Base-by-base conservation (phyloP, 2,113 vertebrate genomes). In the Progne subis region DNA sequence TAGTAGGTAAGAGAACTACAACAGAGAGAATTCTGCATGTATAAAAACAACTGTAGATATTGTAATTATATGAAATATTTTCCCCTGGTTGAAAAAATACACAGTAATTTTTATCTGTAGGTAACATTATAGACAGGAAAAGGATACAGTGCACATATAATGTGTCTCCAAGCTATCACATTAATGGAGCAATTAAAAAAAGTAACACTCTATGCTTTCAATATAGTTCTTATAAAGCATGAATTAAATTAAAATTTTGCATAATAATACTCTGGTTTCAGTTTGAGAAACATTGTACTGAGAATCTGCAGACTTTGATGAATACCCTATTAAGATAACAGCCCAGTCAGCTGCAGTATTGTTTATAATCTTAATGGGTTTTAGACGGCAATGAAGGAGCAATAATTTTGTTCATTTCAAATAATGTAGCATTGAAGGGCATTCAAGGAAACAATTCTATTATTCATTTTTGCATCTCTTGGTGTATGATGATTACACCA, bases 281-380 rank as follows among this genome's bases (percentile, higher is more conserved):
- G 75, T 95, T 96, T 93, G 71, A 96, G 69, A 97, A 97, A 87
- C 85, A 78, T 86, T 86, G 82, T 49, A 61, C 50, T 72, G 61
- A 7, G 50, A 97, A 96, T 96, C 85, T 94, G 91, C 82, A 90
- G 96, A 94, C 83, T 95, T 95, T 97, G 96, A 98, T 97, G 97
- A 97, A 97, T 97, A 96, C 68, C 55, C 85, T 95, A 96, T 96
- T 97, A 97, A 94, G 92, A 92, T 95, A 96, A 97, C 47, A 86
- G 96, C 43, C 90, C 79, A 96, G 89, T 97, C 95, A 95, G 94
- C 91, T 94, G 83, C 84, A 96, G 93, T 94, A 97, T 67, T 96
- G 94, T 97, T 97, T 97, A 96, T 94, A 97, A 96, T 97, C 85
- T 96, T 96, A 95, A 96, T 93, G 76, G 37, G 39, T 95, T 97